Base-by-base conservation (phyloP, 2,113 vertebrate genomes). In the Dromiciops gliroides region DNA sequence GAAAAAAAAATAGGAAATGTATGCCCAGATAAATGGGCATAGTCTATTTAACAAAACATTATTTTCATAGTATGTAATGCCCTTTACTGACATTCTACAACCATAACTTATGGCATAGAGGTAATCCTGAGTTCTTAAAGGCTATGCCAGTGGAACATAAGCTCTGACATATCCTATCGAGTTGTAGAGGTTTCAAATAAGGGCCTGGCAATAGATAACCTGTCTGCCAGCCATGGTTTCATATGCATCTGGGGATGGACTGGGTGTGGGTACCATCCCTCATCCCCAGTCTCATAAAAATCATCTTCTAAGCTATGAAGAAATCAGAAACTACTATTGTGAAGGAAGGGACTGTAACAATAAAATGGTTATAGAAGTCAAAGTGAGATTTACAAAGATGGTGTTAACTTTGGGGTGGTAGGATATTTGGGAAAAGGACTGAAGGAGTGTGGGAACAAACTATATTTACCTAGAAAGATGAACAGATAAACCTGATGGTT, bases 331-430 rank as follows among this genome's bases (percentile, higher is more conserved):
- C 19, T 44, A 37, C 16, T 83, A 5, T 83, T 83, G 67, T 83
- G 67, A 83, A 83, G n/a, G n/a, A 44, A 83, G n/a, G 37, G n/a
- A 83, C 19, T 23, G 2, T 83, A 23, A 44, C 37, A 75, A 75
- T 7, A 83, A 44, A 83, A 83, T 22, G 67, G 67, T 83, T 44
- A 44, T 83, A 83, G n/a, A 83, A 83, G n/a, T 83, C 19, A n/a
- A 83, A 83, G 7, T 83, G 89, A n/a, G 50, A 48, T 95, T 95
- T 47, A 47, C 51, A 51, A 95, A 90, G n/a, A 49, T 92, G 56
- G 50, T 6, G 22, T 89, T 92, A 94, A 75, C 19, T 90, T 93
- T 90, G 89, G 75, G 56, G 90, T 97, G 9, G 47, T 44, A 90
- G 52, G 90, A 93, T 93, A 93, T 92, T 52, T 95, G 67, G 67